These are phyloP conservation scores for Columbina picui DNA, from an alignment of 2,113 vertebrate species.

Conservation along the genomic window DNA sequence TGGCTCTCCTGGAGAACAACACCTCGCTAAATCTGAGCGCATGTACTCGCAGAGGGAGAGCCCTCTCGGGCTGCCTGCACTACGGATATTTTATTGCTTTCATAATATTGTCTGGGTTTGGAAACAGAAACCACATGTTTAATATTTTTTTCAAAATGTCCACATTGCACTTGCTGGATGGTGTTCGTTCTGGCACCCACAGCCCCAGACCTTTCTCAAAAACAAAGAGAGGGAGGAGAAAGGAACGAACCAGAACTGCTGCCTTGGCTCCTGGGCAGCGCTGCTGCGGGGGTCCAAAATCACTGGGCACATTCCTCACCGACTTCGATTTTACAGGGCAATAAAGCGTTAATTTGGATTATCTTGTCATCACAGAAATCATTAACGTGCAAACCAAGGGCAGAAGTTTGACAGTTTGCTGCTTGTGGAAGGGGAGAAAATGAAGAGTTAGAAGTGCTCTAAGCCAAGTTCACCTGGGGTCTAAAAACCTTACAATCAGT, in stretches of 20 bases:
- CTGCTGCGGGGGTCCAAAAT: neutral
- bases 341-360: slow-evolving; percentile 51
- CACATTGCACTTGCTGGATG: slow-evolving; percentile 49
- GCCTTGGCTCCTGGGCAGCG: neutral
- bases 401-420: neutral
- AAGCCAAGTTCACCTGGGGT: neutral
- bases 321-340: neutral
- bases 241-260: neutral
- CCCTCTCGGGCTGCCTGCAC: slow-evolving; percentile 32
- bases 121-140: slow-evolving; percentile 73
- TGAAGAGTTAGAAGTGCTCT: neutral
- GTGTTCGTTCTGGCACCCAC: neutral
- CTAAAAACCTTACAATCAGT: neutral
- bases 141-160: slow-evolving; percentile 52
- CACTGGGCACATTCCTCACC: neutral
- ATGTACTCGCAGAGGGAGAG: slow-evolving; percentile 44
- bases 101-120: slow-evolving; percentile 56
- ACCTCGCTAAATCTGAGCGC: neutral
- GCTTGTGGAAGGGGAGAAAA: neutral
- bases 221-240: neutral
- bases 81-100: slow-evolving; percentile 61
- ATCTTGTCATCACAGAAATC: slow-evolving; percentile 53
- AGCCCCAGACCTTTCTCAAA: neutral
- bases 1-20: slow-evolving; percentile 29
- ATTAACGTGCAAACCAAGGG: neutral